Evolutionary conservation across 2,113 vertebrate genomes (phyloP).

Genomic region (Syngnathus floridae): DNA sequence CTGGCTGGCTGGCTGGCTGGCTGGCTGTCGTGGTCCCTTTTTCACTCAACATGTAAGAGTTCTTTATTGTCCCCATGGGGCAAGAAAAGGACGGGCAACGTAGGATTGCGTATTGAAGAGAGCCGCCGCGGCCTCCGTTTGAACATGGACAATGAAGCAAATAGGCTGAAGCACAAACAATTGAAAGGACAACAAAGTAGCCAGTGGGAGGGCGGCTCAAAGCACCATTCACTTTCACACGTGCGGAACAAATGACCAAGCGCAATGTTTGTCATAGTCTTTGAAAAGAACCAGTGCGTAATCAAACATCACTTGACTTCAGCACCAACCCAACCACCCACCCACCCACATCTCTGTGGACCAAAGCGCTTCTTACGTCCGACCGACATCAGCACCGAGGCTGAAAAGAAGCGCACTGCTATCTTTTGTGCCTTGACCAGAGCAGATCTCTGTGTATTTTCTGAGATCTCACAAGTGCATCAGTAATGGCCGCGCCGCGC

Average conservation of each 20-base stretch:
- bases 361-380: not conserved
- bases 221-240: not conserved
- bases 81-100: no score
- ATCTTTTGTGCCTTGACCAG: not conserved
- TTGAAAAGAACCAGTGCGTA: not conserved
- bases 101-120: no score
- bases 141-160: not conserved
- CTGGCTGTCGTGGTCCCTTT: no score
- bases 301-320: slow-evolving; percentile 4
- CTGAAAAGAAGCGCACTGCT: slow-evolving; percentile 9
- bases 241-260: not conserved
- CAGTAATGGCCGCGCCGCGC: no score
- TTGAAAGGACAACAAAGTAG: not conserved
- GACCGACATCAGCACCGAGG: not conserved
- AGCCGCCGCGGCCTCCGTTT: not conserved
- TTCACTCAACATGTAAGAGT: no score
- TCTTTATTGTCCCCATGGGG: no score
- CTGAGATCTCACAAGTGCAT: no score
- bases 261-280: not conserved
- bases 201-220: not conserved
- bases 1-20: no score
- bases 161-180: not conserved
- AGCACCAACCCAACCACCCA: not conserved
- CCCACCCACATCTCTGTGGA: not conserved
- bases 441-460: not conserved